Percentiles rank a stretch among this genome's conserved stretches.
phyloP scores from a whole-genome alignment of 2,113 vertebrate species.

The Lepus timidus region DNA sequence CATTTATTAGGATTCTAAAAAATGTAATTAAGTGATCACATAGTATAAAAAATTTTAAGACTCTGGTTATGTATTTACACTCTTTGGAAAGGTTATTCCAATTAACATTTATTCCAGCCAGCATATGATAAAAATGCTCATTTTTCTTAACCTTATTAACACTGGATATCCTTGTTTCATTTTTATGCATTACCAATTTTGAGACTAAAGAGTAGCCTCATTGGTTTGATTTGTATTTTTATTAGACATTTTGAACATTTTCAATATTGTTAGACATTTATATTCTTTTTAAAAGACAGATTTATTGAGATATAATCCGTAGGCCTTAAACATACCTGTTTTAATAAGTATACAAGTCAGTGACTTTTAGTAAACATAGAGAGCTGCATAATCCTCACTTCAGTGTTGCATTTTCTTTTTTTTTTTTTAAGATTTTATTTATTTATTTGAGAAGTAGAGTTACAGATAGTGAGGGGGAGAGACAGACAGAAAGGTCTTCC shows the following conservation, averaged over 20 bases:
- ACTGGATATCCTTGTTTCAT: conserved; percentile 48
- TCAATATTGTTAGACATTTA: conserved; percentile 56
- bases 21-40: conserved; percentile 58
- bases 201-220: conserved; percentile 7
- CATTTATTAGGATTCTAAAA: conserved; percentile 65
- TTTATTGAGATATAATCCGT: conserved; percentile 49
- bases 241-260: conserved; percentile 34
- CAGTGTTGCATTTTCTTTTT: conserved; percentile 30
- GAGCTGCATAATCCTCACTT: neutral
- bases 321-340: conserved; percentile 29
- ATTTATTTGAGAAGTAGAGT: too few species aligned
- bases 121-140: conserved; percentile 34
- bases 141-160: conserved; percentile 54
- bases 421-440: neutral
- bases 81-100: conserved; percentile 51
- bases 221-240: conserved; percentile 62
- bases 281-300: conserved; percentile 57
- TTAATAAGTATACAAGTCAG: conserved; percentile 54
- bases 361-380: conserved; percentile 60
- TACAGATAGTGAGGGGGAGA: too few species aligned
- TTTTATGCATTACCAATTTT: conserved; percentile 63
- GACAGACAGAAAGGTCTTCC: too few species aligned
- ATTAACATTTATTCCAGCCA: conserved; percentile 62
- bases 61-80: conserved; percentile 44
- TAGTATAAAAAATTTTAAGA: conserved; percentile 47